Conservation (phyloP, 2,797 vertebrate species). For the Liasis olivaceus region DNA sequence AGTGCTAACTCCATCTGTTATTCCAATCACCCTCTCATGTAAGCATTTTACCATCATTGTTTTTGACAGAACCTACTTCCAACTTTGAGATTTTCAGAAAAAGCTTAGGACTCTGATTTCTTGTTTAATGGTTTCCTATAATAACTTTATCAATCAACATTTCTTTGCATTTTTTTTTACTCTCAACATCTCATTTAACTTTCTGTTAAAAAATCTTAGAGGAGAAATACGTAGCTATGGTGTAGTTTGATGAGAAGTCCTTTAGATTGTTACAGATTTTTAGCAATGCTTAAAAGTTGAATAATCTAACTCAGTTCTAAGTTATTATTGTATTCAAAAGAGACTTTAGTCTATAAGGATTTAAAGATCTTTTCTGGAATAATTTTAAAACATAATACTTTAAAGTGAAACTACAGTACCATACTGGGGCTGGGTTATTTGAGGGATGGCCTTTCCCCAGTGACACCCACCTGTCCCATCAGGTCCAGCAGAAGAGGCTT, state of each 20-base stretch:
- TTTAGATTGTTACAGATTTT: background rate
- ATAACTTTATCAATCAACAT: background rate
- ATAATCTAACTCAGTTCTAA: background rate
- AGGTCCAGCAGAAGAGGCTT: no score
- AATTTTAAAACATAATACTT: background rate
- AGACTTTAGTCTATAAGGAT: background rate
- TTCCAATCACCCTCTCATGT: background rate
- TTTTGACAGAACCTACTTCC: background rate
- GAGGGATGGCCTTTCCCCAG: no score
- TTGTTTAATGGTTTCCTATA: background rate
- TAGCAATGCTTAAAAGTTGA: background rate
- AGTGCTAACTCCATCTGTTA: background rate
- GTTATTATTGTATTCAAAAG: background rate
- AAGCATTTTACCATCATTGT: background rate
- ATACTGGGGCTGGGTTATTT: no score
- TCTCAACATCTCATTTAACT: background rate
- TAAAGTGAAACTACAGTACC: background rate
- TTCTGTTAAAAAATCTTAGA: background rate
- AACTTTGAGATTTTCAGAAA: background rate
- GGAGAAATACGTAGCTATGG: background rate
- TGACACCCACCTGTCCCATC: no score
- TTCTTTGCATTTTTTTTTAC: background rate
- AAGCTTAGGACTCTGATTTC: background rate
- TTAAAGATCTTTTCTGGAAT: background rate
- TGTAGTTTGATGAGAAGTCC: background rate